phyloP scores from a whole-genome alignment of 2,797 vertebrate species.

The Acridotheres tristis region DNA sequence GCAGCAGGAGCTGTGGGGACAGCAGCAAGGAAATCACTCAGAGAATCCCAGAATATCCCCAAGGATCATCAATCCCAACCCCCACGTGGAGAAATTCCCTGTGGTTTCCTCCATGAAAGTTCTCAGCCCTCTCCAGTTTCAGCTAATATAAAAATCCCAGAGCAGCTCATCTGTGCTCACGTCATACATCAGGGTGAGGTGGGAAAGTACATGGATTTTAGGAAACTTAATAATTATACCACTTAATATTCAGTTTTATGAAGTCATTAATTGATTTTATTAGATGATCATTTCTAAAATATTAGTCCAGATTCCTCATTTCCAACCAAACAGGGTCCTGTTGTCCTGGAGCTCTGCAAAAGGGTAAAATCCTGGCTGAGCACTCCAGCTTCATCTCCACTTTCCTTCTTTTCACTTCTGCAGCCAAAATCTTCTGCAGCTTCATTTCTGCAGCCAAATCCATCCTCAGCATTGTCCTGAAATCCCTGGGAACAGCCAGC shows the following conservation, averaged over 20 bases:
- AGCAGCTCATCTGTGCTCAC: not conserved
- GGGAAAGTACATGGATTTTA: not conserved
- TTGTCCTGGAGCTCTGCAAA: not conserved
- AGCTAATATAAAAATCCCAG: not conserved
- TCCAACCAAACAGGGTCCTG: not conserved
- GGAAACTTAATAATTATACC: not conserved
- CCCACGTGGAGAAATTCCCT: not conserved
- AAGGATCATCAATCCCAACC: not conserved
- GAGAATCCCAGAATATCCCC: not conserved
- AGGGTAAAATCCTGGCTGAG: not conserved
- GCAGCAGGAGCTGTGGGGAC: not conserved
- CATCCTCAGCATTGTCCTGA: fast-evolving
- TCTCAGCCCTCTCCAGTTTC: not conserved
- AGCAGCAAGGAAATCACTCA: not conserved
- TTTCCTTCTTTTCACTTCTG: not conserved
- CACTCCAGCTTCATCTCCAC: fast-evolving
- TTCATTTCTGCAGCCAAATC: not conserved
- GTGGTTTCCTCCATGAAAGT: not conserved
- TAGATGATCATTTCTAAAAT: not conserved
- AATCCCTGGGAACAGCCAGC: not conserved
- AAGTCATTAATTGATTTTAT: not conserved
- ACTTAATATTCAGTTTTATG: not conserved
- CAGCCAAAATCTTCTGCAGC: not conserved
- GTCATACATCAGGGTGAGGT: not conserved
- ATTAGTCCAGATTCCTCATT: not conserved